Evolutionary conservation across 2,888 invertebrate genomes (phyloP).

Genomic region (Trimorus sp.): DNA sequence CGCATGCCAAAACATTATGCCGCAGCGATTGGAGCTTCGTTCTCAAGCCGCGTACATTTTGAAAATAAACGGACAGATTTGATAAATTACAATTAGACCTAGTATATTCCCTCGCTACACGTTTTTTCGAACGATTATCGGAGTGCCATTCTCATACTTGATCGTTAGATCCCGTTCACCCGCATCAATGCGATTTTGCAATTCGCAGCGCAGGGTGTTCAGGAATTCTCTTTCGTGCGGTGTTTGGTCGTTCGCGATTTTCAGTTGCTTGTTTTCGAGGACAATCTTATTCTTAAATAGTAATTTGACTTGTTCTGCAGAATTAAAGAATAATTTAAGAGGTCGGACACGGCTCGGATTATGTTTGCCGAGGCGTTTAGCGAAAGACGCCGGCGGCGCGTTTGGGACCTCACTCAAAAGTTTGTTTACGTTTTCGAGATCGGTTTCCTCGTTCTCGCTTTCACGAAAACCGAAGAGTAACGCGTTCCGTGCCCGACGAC

Average conservation of each 20-base stretch:
- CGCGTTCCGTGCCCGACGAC: conserved; percentile 1
- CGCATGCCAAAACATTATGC: not conserved
- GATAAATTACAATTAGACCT: not conserved
- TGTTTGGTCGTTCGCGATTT: not conserved
- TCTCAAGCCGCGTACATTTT: too few species aligned
- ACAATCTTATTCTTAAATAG: conserved; percentile 8
- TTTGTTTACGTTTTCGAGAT: not conserved
- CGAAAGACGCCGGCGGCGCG: not conserved
- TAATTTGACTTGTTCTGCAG: not conserved
- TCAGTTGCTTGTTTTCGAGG: not conserved
- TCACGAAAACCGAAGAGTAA: conserved; percentile 11
- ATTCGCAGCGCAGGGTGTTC: not conserved
- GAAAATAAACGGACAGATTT: not conserved
- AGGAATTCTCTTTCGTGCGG: not conserved
- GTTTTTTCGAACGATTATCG: conserved; percentile 12
- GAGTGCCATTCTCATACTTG: not conserved
- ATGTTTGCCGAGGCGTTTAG: not conserved
- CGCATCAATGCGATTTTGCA: conserved; percentile 5
- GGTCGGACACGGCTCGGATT: conserved; percentile 5
- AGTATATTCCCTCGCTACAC: not conserved
- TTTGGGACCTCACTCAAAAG: not conserved
- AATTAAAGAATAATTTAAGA: conserved; percentile 11
- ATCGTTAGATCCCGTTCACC: not conserved
- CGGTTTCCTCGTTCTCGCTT: not conserved
- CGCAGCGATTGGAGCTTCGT: not conserved